phyloP scores from a whole-genome alignment of 2,113 vertebrate genomes.

The Zingel zingel region DNA sequence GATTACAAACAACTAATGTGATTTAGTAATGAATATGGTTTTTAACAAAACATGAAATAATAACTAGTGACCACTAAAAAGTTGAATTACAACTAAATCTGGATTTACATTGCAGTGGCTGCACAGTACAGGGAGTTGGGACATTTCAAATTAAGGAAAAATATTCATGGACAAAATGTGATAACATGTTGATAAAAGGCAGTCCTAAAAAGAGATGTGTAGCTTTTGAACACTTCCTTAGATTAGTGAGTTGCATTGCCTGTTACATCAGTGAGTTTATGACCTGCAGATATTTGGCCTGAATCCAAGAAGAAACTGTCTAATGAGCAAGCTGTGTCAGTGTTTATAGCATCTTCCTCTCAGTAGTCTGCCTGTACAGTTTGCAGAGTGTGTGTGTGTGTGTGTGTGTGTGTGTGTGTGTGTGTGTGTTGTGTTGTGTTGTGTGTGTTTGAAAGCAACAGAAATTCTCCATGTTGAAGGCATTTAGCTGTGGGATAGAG shows the following conservation, averaged over 20 bases:
- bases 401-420: conserved; percentile 41
- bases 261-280: conserved; percentile 77
- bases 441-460: conserved; percentile 38
- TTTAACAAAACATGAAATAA: too few relatives aligned
- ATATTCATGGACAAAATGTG: conserved; percentile 21
- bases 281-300: conserved; percentile 80
- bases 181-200: conserved; percentile 44
- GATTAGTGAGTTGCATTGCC: conserved; percentile 59
- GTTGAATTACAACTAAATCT: too few relatives aligned
- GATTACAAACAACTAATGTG: too few relatives aligned
- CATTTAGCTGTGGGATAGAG: conserved; percentile 70
- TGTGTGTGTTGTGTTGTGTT: conserved; percentile 1
- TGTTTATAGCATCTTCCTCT: conserved; percentile 69
- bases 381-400: conserved; percentile 40
- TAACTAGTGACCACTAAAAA: too few relatives aligned
- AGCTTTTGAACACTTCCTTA: conserved; percentile 57
- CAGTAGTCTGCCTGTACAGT: conserved; percentile 68
- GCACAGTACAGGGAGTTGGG: too few relatives aligned
- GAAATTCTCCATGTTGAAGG: conserved; percentile 58
- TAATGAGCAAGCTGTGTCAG: conserved; percentile 82
- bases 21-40: too few relatives aligned
- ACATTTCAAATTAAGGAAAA: too few relatives aligned
- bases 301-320: conserved; percentile 75
- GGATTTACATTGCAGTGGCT: too few relatives aligned
- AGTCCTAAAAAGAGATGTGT: conserved; percentile 42